phyloP scores from a whole-genome alignment of 2,888 invertebrate species.

The Cataglyphis rosenhaueri region DNA sequence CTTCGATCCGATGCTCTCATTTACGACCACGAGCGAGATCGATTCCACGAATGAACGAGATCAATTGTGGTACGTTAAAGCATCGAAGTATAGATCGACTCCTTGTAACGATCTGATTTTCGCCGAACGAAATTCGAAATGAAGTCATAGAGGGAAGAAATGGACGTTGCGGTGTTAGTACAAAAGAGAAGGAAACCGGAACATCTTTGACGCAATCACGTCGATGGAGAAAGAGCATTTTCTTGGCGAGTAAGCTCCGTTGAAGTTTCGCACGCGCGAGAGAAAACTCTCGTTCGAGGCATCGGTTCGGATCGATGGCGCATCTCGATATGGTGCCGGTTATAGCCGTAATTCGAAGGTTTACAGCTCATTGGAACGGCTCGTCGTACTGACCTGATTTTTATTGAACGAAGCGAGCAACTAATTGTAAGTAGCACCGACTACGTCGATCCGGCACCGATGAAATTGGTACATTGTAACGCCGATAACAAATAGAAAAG shows the following conservation, averaged over 20 bases:
- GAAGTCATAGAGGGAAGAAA: not conserved
- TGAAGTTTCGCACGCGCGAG: constrained; percentile 1
- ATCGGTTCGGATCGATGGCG: constrained; percentile 29
- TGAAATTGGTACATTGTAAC: constrained; percentile 55
- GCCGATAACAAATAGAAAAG: constrained; percentile 55
- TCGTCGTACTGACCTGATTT: constrained; percentile 53
- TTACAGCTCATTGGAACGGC: constrained; percentile 52
- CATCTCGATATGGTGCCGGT: constrained; percentile 26
- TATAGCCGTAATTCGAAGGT: constrained; percentile 53
- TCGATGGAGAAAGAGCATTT: constrained; percentile 26
- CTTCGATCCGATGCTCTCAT: constrained; percentile 61
- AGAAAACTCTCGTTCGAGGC: constrained; percentile 14
- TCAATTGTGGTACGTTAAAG: constrained; percentile 21
- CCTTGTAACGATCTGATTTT: constrained; percentile 28
- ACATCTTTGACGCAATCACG: constrained; percentile 45
- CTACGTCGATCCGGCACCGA: constrained; percentile 46
- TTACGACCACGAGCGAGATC: constrained; percentile 24
- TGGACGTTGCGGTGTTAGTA: constrained; percentile 1
- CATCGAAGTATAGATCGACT: not conserved
- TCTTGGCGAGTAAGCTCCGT: constrained; percentile 21
- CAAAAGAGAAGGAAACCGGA: constrained; percentile 24
- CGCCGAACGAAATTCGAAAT: constrained; percentile 30
- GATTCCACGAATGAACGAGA: constrained; percentile 23
- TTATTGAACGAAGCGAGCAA: constrained; percentile 50
- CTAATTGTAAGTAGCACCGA: constrained; percentile 55